Conservation (phyloP, 2,797 vertebrate species). For the Danio kyathit region DNA sequence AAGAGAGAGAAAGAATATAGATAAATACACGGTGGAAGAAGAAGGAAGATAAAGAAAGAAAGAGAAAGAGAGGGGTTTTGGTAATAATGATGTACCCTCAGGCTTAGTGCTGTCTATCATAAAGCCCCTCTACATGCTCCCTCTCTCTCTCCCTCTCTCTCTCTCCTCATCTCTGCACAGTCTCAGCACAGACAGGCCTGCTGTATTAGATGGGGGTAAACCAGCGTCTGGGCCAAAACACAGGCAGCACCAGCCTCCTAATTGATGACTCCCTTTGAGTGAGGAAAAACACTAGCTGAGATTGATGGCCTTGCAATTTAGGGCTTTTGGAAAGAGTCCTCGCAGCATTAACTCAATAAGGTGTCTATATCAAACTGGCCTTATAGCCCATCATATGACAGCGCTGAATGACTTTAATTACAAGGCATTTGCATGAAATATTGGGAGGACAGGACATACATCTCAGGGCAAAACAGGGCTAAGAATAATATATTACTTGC, state of each 20-base stretch:
- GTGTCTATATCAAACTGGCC: conserved; percentile 81
- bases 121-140: conserved; percentile 28
- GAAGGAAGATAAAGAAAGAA: conserved; percentile 34
- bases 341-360: conserved; percentile 81
- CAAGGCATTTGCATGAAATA: conserved; percentile 40
- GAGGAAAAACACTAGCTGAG: conserved; percentile 65
- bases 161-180: conserved; percentile 54
- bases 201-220: conserved; percentile 50
- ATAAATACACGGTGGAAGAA: background rate
- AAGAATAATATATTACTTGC: conserved; percentile 31
- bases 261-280: conserved; percentile 66
- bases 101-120: conserved; percentile 43
- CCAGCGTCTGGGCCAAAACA: conserved; percentile 59
- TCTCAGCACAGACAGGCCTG: conserved; percentile 63
- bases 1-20: conserved; percentile 8
- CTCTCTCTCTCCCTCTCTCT: conserved; percentile 28
- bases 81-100: conserved; percentile 53
- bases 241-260: conserved; percentile 66
- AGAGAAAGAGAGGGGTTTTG: conserved; percentile 24
- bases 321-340: conserved; percentile 67
- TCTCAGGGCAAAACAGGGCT: conserved; percentile 18
- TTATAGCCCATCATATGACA: conserved; percentile 65
- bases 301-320: conserved; percentile 67
- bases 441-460: conserved; percentile 33
- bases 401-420: conserved; percentile 54